Evolutionary conservation across 2,888 invertebrate species (phyloP).

Genomic region (Callyntrura sp.): DNA sequence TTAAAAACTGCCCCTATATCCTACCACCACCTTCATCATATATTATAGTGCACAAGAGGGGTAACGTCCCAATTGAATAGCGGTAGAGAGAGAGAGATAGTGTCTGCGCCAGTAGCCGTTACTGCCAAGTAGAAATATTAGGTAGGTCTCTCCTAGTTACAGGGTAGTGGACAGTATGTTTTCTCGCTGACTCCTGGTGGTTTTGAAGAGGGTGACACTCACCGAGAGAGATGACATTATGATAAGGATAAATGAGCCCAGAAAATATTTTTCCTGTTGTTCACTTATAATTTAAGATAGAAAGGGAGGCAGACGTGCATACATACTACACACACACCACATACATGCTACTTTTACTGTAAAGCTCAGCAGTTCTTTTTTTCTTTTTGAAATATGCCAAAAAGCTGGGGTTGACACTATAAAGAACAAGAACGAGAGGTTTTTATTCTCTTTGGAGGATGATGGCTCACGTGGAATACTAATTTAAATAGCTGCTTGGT

Average conservation of each 20-base stretch:
- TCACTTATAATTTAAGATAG: background rate
- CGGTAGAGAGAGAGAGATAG: background rate
- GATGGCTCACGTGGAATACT: conserved; percentile 62
- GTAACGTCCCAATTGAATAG: background rate
- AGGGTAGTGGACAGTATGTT: background rate
- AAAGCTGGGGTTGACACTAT: background rate
- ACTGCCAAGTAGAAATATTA: background rate
- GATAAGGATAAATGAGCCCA: conserved; percentile 71
- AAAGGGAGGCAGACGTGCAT: background rate
- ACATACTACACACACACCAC: too few species aligned
- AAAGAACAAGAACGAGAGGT: background rate
- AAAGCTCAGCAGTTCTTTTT: background rate
- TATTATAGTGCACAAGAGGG: background rate
- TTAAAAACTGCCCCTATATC: background rate
- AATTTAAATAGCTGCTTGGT: conserved; percentile 49
- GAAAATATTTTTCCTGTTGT: conserved; percentile 62
- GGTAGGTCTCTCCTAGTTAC: background rate
- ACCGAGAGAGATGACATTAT: conserved; percentile 74
- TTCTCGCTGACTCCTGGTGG: conserved; percentile 57
- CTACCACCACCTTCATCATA: background rate
- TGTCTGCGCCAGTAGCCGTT: background rate
- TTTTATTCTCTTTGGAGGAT: too few species aligned
- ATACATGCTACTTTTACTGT: background rate
- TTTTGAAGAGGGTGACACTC: conserved; percentile 64
- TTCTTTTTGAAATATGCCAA: background rate